phyloP scores from a whole-genome alignment of 1,140 invertebrate genomes.

The Aphaenogaster ashmeadi region DNA sequence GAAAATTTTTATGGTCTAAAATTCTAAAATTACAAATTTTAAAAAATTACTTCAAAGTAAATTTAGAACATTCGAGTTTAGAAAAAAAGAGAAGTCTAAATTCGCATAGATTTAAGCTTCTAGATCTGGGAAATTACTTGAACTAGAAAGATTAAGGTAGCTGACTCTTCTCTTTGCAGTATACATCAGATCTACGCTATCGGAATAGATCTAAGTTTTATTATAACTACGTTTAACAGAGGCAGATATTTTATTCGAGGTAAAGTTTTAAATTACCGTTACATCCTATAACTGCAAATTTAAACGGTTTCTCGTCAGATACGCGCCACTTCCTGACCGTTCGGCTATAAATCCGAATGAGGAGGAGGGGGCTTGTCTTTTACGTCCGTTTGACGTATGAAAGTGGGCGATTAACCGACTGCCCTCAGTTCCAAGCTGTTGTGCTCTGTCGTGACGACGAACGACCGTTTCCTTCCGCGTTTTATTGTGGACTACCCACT shows the following conservation, averaged over 20 bases:
- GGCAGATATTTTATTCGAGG: background rate
- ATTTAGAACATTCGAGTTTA: background rate
- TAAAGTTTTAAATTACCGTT: slow-evolving; percentile 27
- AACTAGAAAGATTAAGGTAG: background rate
- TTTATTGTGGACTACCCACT: slow-evolving; percentile 45
- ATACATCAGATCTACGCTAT: background rate
- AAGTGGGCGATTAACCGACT: slow-evolving; percentile 73
- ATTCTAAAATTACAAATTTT: background rate
- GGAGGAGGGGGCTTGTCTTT: slow-evolving; percentile 46
- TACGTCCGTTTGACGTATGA: slow-evolving; percentile 48
- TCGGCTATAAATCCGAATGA: slow-evolving; percentile 47
- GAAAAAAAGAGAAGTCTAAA: background rate
- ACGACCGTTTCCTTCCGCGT: slow-evolving; percentile 75
- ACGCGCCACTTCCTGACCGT: slow-evolving; percentile 44
- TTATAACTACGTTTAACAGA: background rate
- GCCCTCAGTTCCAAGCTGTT: slow-evolving; percentile 78
- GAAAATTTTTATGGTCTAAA: background rate
- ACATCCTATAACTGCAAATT: slow-evolving; percentile 9
- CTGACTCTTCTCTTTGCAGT: background rate
- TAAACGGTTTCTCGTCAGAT: slow-evolving; percentile 47
- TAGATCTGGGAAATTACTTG: background rate
- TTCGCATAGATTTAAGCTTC: background rate
- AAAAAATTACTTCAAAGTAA: background rate
- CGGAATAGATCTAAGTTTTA: background rate
- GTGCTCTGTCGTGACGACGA: slow-evolving; percentile 64